Percentiles rank a stretch among this genome's conserved stretches.
phyloP scores from a whole-genome alignment of 2,113 vertebrate genomes.

The Alethe diademata region DNA sequence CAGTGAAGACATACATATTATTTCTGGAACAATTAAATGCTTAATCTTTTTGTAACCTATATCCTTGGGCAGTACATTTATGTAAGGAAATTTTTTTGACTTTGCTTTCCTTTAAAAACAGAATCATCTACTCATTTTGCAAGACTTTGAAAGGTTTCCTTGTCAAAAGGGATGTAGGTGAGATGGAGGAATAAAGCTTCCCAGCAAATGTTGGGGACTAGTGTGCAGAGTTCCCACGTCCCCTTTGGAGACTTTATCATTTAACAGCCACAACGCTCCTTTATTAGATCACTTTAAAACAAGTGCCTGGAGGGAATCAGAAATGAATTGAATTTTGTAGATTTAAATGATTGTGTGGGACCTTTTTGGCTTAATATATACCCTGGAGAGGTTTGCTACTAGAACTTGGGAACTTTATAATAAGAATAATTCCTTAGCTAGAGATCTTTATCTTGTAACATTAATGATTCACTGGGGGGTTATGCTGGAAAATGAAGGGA shows the following conservation, averaged over 20 bases:
- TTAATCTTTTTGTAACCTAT: background rate
- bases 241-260: constrained; percentile 51
- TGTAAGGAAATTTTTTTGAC: background rate
- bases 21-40: background rate
- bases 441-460: constrained; percentile 64
- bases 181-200: constrained; percentile 17
- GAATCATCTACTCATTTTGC: background rate
- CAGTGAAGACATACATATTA: background rate
- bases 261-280: constrained; percentile 46
- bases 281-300: constrained; percentile 61
- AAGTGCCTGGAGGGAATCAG: constrained; percentile 47
- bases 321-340: constrained; percentile 64
- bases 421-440: constrained; percentile 61
- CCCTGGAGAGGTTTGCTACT: constrained; percentile 40
- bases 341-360: constrained; percentile 57
- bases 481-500: constrained; percentile 42
- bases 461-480: constrained; percentile 51
- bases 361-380: constrained; percentile 60
- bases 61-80: background rate
- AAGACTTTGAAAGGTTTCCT: background rate
- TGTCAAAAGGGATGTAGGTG: background rate
- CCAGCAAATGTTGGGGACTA: constrained; percentile 24
- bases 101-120: background rate
- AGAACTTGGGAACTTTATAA: constrained; percentile 52
- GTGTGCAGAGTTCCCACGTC: background rate